Base-by-base conservation (phyloP, 2,113 vertebrate species). In the Hippotragus niger region DNA sequence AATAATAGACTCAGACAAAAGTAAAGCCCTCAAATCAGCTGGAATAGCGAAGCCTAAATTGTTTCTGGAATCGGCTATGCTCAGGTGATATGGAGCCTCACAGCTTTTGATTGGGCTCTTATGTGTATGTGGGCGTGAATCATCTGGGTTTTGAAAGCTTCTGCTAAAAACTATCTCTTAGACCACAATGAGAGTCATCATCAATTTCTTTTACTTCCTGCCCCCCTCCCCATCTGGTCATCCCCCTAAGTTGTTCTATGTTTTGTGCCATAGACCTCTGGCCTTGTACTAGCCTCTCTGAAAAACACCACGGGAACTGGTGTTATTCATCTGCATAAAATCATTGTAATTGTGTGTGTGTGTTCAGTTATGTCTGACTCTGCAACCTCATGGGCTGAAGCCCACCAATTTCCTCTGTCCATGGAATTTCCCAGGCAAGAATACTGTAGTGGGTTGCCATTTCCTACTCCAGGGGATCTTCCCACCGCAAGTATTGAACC, bases 41-140 rank as follows among this genome's bases (percentile, higher is more conserved):
- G 60, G 64, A 98, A 97, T 81, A 97, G 96, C 43, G 50, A 98
- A 96, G 19, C 71, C 93, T 98, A 94, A 98, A 98, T 96, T 98
- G 97, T 98, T 99, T 98, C 97, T 97, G 96, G 97, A 98, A 95
- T 98, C 96, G 80, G 91, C 96, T 97, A 71, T 94, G 91, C 9
- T 92, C 91, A 45, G 62, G 58, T 94, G 40, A 7, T 71, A 23
- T 40, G 55, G 62, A 85, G 89, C 78, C 58, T 33, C 3, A 0
- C 29, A 1, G 43, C 92, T 97, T 97, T 86, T 92, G 94, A 97
- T 93, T 94, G 94, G 62, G 91, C 36, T 94, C 7, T 67, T 52
- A 8, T 74, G 57, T 93, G 85, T 92, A 25, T n/a, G 67, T 15
- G 31, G 12, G n/a, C 40, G 21, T 0, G 95, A 6, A 13, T 93